Percentiles rank a stretch among this genome's conserved stretches.
Evolutionary conservation across 2,797 vertebrate genomes (phyloP).

Genomic region (Erethizon dorsatum): DNA sequence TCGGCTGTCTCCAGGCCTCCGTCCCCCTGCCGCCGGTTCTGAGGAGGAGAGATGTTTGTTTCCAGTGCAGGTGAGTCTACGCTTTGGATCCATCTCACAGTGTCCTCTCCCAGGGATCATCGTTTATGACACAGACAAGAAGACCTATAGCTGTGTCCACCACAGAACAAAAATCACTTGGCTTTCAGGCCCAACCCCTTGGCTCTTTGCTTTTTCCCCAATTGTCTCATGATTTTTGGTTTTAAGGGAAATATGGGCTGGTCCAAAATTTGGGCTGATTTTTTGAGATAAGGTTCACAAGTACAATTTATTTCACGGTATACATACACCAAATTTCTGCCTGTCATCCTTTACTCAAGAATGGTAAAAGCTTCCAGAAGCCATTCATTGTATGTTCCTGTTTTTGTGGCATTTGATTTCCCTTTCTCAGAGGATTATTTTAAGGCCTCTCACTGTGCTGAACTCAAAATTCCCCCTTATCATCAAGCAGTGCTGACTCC

Average conservation of each 20-base stretch:
- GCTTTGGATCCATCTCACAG: neutral
- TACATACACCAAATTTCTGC: neutral
- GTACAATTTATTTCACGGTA: slow-evolving; percentile 69
- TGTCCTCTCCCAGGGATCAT: neutral
- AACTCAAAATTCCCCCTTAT: neutral
- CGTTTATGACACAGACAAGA: neutral
- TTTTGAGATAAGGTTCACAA: slow-evolving; percentile 50
- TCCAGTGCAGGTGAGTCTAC: rapidly evolving
- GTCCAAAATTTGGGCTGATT: neutral
- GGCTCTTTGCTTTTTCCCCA: neutral
- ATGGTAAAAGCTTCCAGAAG: neutral
- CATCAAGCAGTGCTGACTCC: neutral
- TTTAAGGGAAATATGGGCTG: neutral
- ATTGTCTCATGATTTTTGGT: neutral
- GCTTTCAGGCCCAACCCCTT: neutral
- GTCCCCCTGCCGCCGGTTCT: rapidly evolving
- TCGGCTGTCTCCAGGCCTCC: neutral
- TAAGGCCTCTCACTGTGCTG: neutral
- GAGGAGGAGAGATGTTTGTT: neutral
- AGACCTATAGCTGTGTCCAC: neutral
- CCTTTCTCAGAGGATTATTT: neutral
- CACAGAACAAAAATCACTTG: neutral
- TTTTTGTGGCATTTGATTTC: slow-evolving; percentile 28
- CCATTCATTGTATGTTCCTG: neutral
- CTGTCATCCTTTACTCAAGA: too few species aligned